These are phyloP conservation scores for Germaria angustata DNA, from an alignment of 2,888 invertebrate species.

Conservation along the genomic window DNA sequence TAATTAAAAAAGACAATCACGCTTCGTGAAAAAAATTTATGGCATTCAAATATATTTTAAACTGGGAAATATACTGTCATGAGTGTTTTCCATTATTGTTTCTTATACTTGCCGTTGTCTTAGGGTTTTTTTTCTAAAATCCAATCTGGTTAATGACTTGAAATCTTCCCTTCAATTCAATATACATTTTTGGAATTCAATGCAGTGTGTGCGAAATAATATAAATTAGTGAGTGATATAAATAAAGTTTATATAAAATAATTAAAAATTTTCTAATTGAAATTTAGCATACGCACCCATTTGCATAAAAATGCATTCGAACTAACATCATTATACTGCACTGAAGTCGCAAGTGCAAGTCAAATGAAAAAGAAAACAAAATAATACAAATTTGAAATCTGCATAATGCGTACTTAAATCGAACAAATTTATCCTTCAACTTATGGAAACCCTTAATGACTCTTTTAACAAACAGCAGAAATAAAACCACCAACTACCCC, in stretches of 20 bases:
- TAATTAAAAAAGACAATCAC: too few species aligned
- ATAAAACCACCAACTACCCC: constrained; percentile 58
- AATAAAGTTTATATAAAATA: constrained; percentile 4
- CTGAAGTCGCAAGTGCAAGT: constrained; percentile 12
- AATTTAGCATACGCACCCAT: constrained; percentile 59
- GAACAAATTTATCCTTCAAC: constrained; percentile 55
- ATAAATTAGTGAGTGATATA: not conserved
- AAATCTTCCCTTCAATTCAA: not conserved
- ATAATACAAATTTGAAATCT: constrained; percentile 48
- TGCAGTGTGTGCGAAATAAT: not conserved
- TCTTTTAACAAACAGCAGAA: not conserved
- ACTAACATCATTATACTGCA: constrained; percentile 35
- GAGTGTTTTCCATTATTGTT: too few species aligned
- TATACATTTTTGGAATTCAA: not conserved
- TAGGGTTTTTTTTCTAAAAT: not conserved
- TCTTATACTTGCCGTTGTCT: not conserved
- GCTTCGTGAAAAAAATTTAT: too few species aligned
- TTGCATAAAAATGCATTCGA: constrained; percentile 58
- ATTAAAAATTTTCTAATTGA: constrained; percentile 57
- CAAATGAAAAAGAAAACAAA: not conserved
- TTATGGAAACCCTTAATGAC: not conserved
- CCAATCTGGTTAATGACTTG: not conserved
- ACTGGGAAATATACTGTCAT: too few species aligned
- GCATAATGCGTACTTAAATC: constrained; percentile 66
- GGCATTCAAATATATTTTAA: too few species aligned